Conservation (phyloP, 2,113 vertebrate genomes). For the Crotophaga sulcirostris region DNA sequence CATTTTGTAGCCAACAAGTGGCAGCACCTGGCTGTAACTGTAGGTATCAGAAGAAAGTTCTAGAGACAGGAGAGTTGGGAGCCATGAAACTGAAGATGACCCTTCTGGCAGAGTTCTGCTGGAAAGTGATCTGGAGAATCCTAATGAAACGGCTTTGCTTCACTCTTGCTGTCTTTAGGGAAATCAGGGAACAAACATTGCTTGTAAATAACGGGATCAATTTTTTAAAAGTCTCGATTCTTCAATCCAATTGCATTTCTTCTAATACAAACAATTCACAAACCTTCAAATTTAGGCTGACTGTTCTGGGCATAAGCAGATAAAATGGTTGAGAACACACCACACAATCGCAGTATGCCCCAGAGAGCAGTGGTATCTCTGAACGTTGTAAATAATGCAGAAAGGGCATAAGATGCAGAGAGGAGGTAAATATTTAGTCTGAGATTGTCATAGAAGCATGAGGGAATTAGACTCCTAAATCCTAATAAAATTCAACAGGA, state of each 20-base stretch:
- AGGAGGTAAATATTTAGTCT: conserved; percentile 48
- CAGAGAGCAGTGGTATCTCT: neutral
- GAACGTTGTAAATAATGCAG: conserved; percentile 23
- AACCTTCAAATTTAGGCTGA: neutral
- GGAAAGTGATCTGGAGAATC: neutral
- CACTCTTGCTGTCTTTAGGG: neutral
- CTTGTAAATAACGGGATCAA: neutral
- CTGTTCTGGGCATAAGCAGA: neutral
- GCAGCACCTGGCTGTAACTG: neutral
- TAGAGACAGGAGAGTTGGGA: neutral
- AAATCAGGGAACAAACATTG: neutral
- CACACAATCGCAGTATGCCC: neutral
- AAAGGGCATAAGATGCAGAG: conserved; percentile 18
- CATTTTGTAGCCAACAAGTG: neutral
- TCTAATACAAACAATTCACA: neutral
- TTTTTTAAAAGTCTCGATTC: neutral
- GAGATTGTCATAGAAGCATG: conserved; percentile 19
- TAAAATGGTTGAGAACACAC: neutral
- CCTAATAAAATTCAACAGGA: conserved; percentile 29
- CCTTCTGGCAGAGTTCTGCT: neutral
- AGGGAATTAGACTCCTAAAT: conserved; percentile 26
- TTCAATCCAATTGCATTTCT: conserved; percentile 6
- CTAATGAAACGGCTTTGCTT: neutral
- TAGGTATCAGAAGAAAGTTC: neutral
- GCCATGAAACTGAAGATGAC: neutral